Evolutionary conservation across 2,113 vertebrate genomes (phyloP).

Genomic region (Boulengerochromis microlepis): DNA sequence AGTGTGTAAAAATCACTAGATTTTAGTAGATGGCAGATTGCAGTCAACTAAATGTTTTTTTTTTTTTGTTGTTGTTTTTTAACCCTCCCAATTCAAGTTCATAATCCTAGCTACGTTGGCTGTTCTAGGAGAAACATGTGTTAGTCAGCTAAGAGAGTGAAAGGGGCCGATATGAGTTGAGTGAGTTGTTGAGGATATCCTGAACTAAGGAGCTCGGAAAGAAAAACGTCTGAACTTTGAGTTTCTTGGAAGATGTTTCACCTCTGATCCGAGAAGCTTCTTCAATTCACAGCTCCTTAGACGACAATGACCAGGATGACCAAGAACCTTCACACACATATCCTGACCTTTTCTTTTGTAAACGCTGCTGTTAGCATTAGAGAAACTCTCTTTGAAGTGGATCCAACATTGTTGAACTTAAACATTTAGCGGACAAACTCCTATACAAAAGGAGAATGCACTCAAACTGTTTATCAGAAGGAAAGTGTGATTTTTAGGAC

Average conservation of each 20-base stretch:
- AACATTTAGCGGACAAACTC: not conserved
- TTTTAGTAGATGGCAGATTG: not conserved
- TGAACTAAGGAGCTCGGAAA: not conserved
- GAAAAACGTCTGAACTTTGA: not conserved
- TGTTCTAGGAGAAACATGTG: not conserved
- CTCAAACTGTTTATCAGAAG: not conserved
- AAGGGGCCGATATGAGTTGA: not conserved
- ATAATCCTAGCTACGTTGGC: not conserved
- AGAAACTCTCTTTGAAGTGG: not conserved
- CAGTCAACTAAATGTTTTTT: not conserved
- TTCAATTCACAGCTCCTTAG: not conserved
- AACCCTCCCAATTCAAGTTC: not conserved
- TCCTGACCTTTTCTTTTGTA: not conserved
- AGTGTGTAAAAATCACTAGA: not conserved
- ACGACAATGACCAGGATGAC: not conserved
- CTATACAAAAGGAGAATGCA: not conserved
- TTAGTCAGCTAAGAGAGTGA: not conserved
- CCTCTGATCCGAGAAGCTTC: not conserved
- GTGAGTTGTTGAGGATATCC: not conserved
- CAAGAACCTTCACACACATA: not conserved
- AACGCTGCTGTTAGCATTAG: not conserved
- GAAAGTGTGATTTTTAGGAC: not conserved
- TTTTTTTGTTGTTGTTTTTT: rapidly evolving
- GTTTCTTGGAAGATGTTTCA: not conserved
- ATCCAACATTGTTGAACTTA: not conserved